These are phyloP conservation scores for Spatulosminthurus flaviceps DNA, from an alignment of 2,888 invertebrate species.

Conservation along the genomic window DNA sequence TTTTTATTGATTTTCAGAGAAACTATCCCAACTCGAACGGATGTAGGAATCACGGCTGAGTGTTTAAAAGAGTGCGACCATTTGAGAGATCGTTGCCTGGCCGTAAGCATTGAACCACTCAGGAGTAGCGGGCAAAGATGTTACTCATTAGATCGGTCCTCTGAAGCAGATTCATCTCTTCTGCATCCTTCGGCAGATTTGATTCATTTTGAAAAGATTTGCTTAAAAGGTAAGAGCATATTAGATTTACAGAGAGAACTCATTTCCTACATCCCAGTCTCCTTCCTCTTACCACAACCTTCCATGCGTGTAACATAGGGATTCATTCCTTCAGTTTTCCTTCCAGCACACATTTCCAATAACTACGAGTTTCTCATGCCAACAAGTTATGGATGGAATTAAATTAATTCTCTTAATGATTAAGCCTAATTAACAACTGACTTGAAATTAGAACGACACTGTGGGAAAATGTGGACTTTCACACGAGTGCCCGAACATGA, in stretches of 20 bases:
- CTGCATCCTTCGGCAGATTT: slow-evolving; percentile 66
- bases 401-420: neutral
- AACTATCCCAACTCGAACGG: slow-evolving; percentile 64
- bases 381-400: slow-evolving; percentile 3
- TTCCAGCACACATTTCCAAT: neutral
- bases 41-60: slow-evolving; percentile 66
- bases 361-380: too few relatives aligned
- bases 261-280: neutral
- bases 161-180: slow-evolving; percentile 65
- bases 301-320: too few relatives aligned
- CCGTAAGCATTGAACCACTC: slow-evolving; percentile 66
- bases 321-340: neutral
- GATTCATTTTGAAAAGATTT: slow-evolving; percentile 68
- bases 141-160: slow-evolving; percentile 66
- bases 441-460: slow-evolving; percentile 64
- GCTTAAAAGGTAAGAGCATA: slow-evolving; percentile 65
- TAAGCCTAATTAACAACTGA: slow-evolving; percentile 1
- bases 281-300: neutral
- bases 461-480: slow-evolving; percentile 68
- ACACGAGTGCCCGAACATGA: slow-evolving; percentile 69
- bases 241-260: too few relatives aligned
- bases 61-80: slow-evolving; percentile 66
- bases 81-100: slow-evolving; percentile 65
- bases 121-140: slow-evolving; percentile 66
- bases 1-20: slow-evolving; percentile 61